Base-by-base conservation (phyloP, 1,140 invertebrate species). In the Cotesia typhae region DNA sequence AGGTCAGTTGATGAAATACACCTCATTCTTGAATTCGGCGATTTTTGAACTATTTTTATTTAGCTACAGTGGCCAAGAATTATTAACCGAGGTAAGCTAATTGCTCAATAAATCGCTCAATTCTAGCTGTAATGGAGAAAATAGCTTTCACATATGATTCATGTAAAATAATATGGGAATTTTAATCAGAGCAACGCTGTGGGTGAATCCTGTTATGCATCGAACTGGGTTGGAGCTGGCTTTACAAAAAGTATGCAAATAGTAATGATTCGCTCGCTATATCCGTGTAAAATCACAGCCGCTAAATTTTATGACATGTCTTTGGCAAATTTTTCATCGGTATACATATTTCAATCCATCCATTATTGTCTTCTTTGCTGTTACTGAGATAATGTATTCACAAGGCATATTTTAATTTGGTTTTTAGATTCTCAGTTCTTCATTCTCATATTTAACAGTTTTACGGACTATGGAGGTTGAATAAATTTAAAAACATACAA, bases 21-120 rank as follows among this genome's bases (percentile, higher is more conserved):
- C 12, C 14, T 67, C 70, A 6, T 76, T 74, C 20, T 28, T 76
- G 6, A 74, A 74, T 65, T 73, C 82, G 1, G 79, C 83, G 4
- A 79, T 82, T 4, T 51, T 81, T 9, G 84, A 84, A 67, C 59
- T 85, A 47, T 85, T 81, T 72, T 63, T 85, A 17, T 85, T 84
- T 64, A 83, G 80, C 67, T 80, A 75, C 53, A 80, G 80, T 14
- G 82, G 82, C 5, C 63, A 83, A n/a, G 38, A 65, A 9, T 67
- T 83, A 69, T 80, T 81, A 6, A 65, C 65, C 5, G 80, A 82
- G 76, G 82, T 81, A n/a, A 71, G 53, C 41, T 6, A 47, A 47
- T 71, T 14, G 38, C 4, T 53, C 14, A 38, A 28, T 47, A 6
- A 47, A 6, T 9, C 41, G 28, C 3, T 28, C 28, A 4, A 14